Evolutionary conservation across 2,113 vertebrate genomes (phyloP), one percentile per base, ranked within the genome.

Genomic region (Rhinopomastus cyanomelas): DNA sequence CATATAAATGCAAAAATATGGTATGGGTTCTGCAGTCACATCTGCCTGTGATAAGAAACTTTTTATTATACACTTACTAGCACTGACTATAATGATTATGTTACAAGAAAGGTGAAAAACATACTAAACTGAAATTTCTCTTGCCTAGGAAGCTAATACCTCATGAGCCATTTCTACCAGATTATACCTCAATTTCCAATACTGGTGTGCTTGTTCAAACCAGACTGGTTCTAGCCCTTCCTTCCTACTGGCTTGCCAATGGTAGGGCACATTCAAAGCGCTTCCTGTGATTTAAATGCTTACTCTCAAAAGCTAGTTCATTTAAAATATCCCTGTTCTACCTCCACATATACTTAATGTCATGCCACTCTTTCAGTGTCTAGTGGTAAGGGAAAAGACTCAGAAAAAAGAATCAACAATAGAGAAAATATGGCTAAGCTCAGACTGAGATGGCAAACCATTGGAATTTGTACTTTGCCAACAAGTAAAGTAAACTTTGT

Each of bases 171-270:
- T 34, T 83, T 59, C 26, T 75, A 44, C 12, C 34, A 55, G 29
- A 72, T 51, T 59, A 44, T n/a, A 16, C 12, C 19, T 72, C 49
- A 23, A 8, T 68, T 83, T 80, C 21, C 27, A 68, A 67, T 76
- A 44, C 3, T 44, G 30, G 44, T 59, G 44, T n/a, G 44, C 17
- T 72, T 34, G 20, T 77, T 79, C 46, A 79, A 68, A 53, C 42
- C 27, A 51, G 56, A 26, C 1, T 3, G 8, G 2, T 3, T 16
- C 26, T 8, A 42, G 12, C 25, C 21, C 4, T 7, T 22, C 9
- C 11, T 67, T 65, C 34, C 44, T 46, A 29, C 25, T 64, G 44
- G 8, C n/a, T n/a, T 91, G 49, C 12, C 21, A 52, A n/a, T 7
- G 34, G 23, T 6, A 72, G 30, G 37, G 34, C 19, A 34, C 8